phyloP scores from a whole-genome alignment of 2,888 invertebrate genomes.

The Epicampocera succincta region DNA sequence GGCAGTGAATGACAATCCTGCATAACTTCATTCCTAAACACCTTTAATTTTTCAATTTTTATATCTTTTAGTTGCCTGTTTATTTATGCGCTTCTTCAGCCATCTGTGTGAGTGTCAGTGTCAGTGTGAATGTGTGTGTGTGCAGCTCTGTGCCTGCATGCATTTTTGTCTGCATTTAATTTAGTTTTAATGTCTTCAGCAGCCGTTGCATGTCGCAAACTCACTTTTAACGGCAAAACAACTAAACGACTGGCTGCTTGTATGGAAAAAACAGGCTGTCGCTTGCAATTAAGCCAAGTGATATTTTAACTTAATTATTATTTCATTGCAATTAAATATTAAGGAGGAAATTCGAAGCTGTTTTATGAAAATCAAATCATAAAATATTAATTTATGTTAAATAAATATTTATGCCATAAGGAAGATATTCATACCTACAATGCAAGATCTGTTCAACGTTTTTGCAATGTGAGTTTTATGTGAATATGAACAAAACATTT shows the following conservation, averaged over 20 bases:
- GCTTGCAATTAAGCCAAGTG: constrained; percentile 70
- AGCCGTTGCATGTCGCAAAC: constrained; percentile 54
- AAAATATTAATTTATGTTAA: constrained; percentile 49
- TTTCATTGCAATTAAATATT: constrained; percentile 67
- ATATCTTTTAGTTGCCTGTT: constrained; percentile 10
- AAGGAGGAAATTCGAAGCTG: constrained; percentile 42
- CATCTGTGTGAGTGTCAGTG: neutral
- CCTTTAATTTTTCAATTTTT: constrained; percentile 25
- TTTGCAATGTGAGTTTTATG: too few relatives aligned
- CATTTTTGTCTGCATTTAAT: constrained; percentile 49
- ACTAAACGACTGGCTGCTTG: constrained; percentile 45
- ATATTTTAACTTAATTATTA: constrained; percentile 72
- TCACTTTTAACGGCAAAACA: constrained; percentile 57
- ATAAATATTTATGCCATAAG: constrained; percentile 3
- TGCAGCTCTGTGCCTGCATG: constrained; percentile 10
- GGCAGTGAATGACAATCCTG: neutral
- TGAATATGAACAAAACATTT: too few relatives aligned
- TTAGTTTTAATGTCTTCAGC: constrained; percentile 42
- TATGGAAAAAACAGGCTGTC: constrained; percentile 57
- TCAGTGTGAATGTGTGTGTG: too few relatives aligned
- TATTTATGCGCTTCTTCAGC: constrained; percentile 12
- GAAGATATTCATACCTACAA: neutral
- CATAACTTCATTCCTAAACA: constrained; percentile 21
- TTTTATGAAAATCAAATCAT: constrained; percentile 36
- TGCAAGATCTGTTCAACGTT: too few relatives aligned